Base-by-base conservation (phyloP, 2,888 invertebrate genomes). In the Nematopogon swammerdamellus region DNA sequence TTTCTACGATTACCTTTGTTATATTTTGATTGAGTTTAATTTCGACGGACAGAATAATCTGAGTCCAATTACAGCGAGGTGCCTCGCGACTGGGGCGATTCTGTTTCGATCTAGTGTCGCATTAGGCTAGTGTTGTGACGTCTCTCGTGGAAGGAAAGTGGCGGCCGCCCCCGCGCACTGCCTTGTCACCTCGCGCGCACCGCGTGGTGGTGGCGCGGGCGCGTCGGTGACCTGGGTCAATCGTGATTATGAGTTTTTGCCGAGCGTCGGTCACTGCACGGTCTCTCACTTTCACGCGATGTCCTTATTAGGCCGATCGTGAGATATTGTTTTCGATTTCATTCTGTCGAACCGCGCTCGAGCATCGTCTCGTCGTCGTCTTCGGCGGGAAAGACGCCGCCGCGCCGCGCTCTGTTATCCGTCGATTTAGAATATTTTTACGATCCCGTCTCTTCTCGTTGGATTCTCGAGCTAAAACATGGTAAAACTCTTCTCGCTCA, bases 261-360 rank as follows among this genome's bases (percentile, higher is more conserved):
- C 11, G 4, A 6, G 36, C 36, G 8, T 14, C 36, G 36, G 36
- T 36, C 36, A 36, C 36, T 14, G 36, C 59, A 56, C 60, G 59
- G 60, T 60, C 60, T 57, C 58, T 62, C 59, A 67, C 74, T 75
- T 72, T 73, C 73, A 67, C 71, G 67, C 57, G 60, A 62, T 64
- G 67, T 70, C 73, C 70, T 72, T 72, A 69, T 68, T 70, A 63
- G 64, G 51, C 36, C 36, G 36, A 36, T 36, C 59, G 55, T 62
- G 58, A 60, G 61, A 67, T 70, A 70, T 65, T 71, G 68, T 69
- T 65, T 70, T 72, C 70, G 65, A 63, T 70, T 70, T 70, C 68
- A 57, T 67, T 66, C 48, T 51, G 59, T 54, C 56, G 62, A 60
- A 25, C 25, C 25, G 25, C 25, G 25, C 25, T n/a, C n/a, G n/a